phyloP scores from a whole-genome alignment of 2,888 invertebrate species.

The Troides helena region DNA sequence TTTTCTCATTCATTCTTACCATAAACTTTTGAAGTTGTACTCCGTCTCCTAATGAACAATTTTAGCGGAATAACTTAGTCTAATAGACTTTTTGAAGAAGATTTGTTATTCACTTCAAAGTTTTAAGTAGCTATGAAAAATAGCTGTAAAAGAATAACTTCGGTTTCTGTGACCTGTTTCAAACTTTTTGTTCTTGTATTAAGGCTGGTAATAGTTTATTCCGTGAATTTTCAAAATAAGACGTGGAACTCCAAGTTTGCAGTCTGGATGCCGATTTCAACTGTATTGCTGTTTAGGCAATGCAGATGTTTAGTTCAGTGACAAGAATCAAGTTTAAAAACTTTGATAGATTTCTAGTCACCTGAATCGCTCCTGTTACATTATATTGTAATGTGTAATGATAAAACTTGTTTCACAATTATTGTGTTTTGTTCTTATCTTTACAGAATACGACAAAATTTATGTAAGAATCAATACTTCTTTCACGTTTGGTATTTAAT shows the following conservation, averaged over 20 bases:
- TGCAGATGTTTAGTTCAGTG: conserved; percentile 43
- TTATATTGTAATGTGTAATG: not conserved
- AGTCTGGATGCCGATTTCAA: conserved; percentile 59
- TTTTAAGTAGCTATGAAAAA: conserved; percentile 79
- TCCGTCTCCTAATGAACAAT: conserved; percentile 70
- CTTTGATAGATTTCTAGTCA: conserved; percentile 26
- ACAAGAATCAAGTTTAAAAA: conserved; percentile 18
- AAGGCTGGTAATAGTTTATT: conserved; percentile 52
- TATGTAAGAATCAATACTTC: not conserved
- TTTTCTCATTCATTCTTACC: conserved; percentile 56
- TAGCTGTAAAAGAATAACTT: conserved; percentile 73
- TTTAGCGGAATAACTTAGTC: conserved; percentile 70
- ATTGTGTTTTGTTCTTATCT: not conserved
- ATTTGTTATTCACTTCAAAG: conserved; percentile 79
- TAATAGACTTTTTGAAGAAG: conserved; percentile 73
- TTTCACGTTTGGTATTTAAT: too few species aligned
- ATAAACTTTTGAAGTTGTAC: conserved; percentile 60
- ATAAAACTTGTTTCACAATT: not conserved
- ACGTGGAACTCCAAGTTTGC: conserved; percentile 59
- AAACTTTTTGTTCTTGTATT: conserved; percentile 38
- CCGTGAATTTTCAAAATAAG: conserved; percentile 52
- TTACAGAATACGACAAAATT: not conserved
- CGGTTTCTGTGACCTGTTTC: conserved; percentile 46
- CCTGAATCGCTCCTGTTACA: conserved; percentile 12
- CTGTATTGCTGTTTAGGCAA: conserved; percentile 52